Base-by-base conservation (phyloP, 2,113 vertebrate species). In the Macaca nemestrina region DNA sequence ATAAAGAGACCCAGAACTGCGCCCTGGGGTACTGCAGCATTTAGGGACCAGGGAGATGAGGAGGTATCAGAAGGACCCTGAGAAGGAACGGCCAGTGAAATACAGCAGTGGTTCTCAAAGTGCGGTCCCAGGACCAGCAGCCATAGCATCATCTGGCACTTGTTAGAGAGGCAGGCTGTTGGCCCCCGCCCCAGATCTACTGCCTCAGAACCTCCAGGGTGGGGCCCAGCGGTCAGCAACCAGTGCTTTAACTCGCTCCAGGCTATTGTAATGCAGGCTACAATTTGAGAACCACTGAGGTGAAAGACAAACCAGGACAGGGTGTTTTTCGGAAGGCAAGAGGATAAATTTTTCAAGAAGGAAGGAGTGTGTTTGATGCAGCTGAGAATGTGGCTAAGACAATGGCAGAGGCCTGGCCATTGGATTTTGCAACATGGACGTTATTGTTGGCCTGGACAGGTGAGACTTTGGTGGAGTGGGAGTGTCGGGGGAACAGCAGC, bases 211-310 rank as follows among this genome's bases (percentile, higher is more conserved):
- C 22, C 32, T 13, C 32, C 17, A 27, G 23, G 22, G 17, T 16
- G 40, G 52, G 40, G 48, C 59, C 48, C 30, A n/a, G n/a, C 12
- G 16, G 22, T 30, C 14, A 13, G n/a, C 17, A 3, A 30, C 22
- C 30, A 20, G 30, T 20, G n/a, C 73, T 50, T 40, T 32, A 32
- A 30, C 40, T 8, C 23, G 40, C 23, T 45, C 25, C 38, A 30
- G 73, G 2, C n/a, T 8, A 35, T 23, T 40, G 2, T 0, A 3
- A 20, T 38, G 11, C 0, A 25, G 64, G 6, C 78, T 48, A 16
- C 57, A 23, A 48, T 81, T 27, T 12, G 52, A 48, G 90, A n/a
- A 64, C 86, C 55, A 75, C 27, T 35, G 52, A 50, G 27, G 43
- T 3, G 4, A 43, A 73, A 50, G 86, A 55, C 35, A 82, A 73